Conservation (phyloP, 2,797 vertebrate genomes). For the Danio tinwini region DNA sequence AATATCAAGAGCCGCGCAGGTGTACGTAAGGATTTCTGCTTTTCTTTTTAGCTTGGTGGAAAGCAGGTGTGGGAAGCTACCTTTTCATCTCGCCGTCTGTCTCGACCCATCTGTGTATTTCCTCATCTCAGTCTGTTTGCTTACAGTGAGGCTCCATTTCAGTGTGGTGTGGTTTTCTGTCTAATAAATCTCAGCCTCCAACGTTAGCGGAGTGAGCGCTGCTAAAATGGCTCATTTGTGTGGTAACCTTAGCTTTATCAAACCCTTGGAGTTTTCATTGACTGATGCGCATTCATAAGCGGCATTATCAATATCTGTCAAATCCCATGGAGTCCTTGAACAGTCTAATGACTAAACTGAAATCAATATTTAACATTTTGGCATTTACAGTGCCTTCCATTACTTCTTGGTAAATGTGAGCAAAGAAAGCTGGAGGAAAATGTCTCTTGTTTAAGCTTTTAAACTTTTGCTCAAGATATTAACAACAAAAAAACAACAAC, state of each 20-base stretch:
- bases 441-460: no score
- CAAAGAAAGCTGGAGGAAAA: no score
- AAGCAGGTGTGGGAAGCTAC: slow-evolving; percentile 52
- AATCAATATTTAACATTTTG: background rate
- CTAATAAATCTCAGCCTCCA: slow-evolving; percentile 25
- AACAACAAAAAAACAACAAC: no score
- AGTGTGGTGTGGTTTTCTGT: slow-evolving; percentile 26
- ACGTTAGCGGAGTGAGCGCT: slow-evolving; percentile 17
- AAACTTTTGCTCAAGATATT: no score
- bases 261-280: slow-evolving; percentile 15
- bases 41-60: slow-evolving; percentile 29
- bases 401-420: no score
- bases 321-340: background rate
- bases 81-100: slow-evolving; percentile 54
- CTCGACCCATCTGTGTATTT: slow-evolving; percentile 47
- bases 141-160: slow-evolving; percentile 46
- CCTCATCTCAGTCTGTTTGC: slow-evolving; percentile 41
- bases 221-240: slow-evolving; percentile 38
- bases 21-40: slow-evolving; percentile 25
- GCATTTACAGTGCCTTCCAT: background rate
- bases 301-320: background rate
- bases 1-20: slow-evolving; percentile 31
- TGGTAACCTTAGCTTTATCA: slow-evolving; percentile 23
- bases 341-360: background rate
- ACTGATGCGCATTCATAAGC: background rate